Conservation (phyloP, 2,888 invertebrate genomes). For the Homarus gammarus region DNA sequence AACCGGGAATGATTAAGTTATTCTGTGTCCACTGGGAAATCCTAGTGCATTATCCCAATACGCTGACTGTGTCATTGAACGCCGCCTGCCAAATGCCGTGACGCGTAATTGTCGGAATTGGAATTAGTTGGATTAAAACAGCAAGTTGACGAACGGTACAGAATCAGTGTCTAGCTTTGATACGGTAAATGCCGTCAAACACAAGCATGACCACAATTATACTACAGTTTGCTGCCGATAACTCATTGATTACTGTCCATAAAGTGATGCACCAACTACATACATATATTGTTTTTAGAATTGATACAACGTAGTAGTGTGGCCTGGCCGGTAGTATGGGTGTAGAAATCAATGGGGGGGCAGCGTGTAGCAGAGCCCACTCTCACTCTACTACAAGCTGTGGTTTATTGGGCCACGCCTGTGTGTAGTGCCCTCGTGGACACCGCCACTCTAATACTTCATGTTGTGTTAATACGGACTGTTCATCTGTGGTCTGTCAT, state of each 20-base stretch:
- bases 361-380: background rate
- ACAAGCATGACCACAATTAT: conserved; percentile 20
- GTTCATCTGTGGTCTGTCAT: too few species aligned
- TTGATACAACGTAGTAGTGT: background rate
- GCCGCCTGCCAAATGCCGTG: conserved; percentile 54
- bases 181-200: conserved; percentile 8
- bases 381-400: too few species aligned
- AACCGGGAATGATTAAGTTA: conserved; percentile 46
- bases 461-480: too few species aligned
- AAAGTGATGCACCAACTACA: background rate
- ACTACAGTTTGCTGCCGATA: conserved; percentile 26
- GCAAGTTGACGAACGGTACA: conserved; percentile 47
- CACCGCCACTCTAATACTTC: too few species aligned
- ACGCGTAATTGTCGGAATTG: conserved; percentile 64
- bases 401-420: too few species aligned
- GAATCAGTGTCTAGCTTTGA: conserved; percentile 60
- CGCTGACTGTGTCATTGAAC: conserved; percentile 52
- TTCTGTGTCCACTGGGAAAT: conserved; percentile 39
- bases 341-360: too few species aligned
- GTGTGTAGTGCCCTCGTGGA: too few species aligned
- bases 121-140: conserved; percentile 68
- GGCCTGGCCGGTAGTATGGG: background rate
- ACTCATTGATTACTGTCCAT: conserved; percentile 31
- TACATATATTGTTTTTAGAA: background rate
- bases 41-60: conserved; percentile 49